Evolutionary conservation across 2,113 vertebrate species (phyloP).

Genomic region (Mellivora capensis): DNA sequence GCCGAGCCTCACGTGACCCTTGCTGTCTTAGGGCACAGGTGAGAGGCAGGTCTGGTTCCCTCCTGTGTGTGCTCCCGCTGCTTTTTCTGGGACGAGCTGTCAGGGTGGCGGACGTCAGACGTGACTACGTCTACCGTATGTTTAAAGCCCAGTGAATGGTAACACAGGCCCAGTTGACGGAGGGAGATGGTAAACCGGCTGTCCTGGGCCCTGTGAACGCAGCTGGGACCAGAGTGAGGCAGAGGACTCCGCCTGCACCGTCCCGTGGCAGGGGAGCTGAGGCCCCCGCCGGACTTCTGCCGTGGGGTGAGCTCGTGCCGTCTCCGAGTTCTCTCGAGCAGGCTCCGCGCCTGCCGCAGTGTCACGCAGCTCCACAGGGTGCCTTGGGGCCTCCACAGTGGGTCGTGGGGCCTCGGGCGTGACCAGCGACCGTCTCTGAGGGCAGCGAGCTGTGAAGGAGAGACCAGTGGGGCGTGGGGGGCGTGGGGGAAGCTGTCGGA

Average conservation of each 20-base stretch:
- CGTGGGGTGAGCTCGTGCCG: accelerated
- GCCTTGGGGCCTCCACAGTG: too few species aligned
- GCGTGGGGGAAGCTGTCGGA: neutral
- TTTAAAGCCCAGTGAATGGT: neutral
- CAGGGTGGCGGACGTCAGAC: neutral
- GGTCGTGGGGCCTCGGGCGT: neutral
- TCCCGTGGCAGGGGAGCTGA: neutral
- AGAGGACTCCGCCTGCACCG: too few species aligned
- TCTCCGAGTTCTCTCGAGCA: neutral
- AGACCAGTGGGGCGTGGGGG: neutral
- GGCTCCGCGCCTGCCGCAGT: accelerated
- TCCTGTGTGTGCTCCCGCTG: neutral
- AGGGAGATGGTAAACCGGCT: neutral
- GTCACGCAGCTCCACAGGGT: neutral
- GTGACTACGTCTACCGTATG: neutral
- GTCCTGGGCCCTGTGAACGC: neutral
- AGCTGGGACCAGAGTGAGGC: neutral
- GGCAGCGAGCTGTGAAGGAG: neutral
- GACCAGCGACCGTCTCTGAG: neutral
- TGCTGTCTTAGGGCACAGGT: neutral
- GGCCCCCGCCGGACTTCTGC: neutral
- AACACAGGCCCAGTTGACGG: neutral
- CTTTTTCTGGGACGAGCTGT: neutral
- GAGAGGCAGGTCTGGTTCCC: neutral
- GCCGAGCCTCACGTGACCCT: neutral